Evolutionary conservation across 2,113 vertebrate species (phyloP), one percentile per base, ranked within the genome.

Genomic region (Vireo altiloquus): DNA sequence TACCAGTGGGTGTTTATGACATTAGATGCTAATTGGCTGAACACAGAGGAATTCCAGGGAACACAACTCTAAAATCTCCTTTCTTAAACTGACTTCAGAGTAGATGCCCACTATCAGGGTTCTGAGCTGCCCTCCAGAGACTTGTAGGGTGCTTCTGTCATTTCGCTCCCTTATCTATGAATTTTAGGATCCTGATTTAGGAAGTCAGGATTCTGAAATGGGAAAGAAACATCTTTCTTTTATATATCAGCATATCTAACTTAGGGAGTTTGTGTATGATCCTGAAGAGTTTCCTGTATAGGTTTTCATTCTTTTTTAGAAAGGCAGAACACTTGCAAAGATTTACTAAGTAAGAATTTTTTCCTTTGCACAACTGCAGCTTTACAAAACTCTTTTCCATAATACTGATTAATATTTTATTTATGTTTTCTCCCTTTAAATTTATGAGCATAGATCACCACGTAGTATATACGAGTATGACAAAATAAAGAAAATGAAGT

Each of bases 91-190:
- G 24, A 28, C 40, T 50, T 46, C 37, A 66, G 33, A 54, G 22
- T 7, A 59, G 8, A 3, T 46, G 4, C 30, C 31, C 28, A 25
- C 9, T 40, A 9, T 2, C 0, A 0, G 24, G 20, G 13, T 21
- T 79, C 24, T 87, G 39, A 89, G 9, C 28, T 56, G n/a, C 25
- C 11, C 19, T 22, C n/a, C 75, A 39, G 28, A 78, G 19, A 75
- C 8, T 27, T 76, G 20, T 4, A 2, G 14, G 5, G 1, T 52
- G 7, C 24, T 57, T 59, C 19, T 46, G 9, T 54, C 24, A 20
- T 18, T 87, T 16, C 42, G 0, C 13, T 71, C 15, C 12, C 35
- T 42, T 59, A 18, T 0, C 0, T 47, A 16, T 75, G 56, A 75
- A n/a, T 44, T 82, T 75, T 52, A 70, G 33, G 4, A 56, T 68